Evolutionary conservation across 2,888 invertebrate species (phyloP).

Genomic region (Azorinus chamasolen): DNA sequence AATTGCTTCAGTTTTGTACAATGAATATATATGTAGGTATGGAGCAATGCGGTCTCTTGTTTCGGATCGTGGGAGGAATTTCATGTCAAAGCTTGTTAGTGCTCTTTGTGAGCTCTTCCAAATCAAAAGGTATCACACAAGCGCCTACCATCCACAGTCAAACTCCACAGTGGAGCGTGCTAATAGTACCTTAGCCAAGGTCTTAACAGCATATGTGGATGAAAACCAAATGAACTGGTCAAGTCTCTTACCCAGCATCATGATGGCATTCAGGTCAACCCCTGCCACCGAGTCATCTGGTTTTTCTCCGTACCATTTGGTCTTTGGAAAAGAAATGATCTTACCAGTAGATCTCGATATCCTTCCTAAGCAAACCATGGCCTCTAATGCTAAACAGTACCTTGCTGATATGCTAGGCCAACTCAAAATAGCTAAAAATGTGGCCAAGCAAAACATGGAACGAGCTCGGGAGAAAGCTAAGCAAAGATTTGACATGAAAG

Average conservation of each 20-base stretch:
- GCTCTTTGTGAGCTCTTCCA: conserved; percentile 59
- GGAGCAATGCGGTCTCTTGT: no score
- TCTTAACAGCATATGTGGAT: conserved; percentile 34
- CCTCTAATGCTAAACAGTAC: conserved; percentile 17
- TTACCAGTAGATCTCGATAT: conserved; percentile 30
- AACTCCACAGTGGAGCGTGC: conserved; percentile 48
- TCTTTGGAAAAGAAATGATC: conserved; percentile 45
- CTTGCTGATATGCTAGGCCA: conserved; percentile 22
- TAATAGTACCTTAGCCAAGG: conserved; percentile 52
- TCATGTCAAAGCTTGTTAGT: no score
- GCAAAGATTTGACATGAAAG: conserved; percentile 17
- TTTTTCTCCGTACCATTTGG: conserved; percentile 44
- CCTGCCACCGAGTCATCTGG: conserved; percentile 47
- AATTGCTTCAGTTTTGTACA: conserved; percentile 31
- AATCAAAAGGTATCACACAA: conserved; percentile 51
- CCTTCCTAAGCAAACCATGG: conserved; percentile 24
- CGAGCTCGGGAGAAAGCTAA: conserved; percentile 14
- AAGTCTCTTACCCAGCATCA: conserved; percentile 31
- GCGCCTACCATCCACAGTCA: conserved; percentile 59
- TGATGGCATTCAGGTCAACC: conserved; percentile 59
- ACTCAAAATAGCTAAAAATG: conserved; percentile 16
- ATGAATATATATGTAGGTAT: no score
- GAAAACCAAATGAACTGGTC: conserved; percentile 54
- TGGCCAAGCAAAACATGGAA: conserved; percentile 29
- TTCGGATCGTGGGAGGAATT: conserved; percentile 32